Evolutionary conservation across 1,140 invertebrate species (phyloP), one percentile per base, ranked within the genome.

Genomic region (Dendroctonus valens): DNA sequence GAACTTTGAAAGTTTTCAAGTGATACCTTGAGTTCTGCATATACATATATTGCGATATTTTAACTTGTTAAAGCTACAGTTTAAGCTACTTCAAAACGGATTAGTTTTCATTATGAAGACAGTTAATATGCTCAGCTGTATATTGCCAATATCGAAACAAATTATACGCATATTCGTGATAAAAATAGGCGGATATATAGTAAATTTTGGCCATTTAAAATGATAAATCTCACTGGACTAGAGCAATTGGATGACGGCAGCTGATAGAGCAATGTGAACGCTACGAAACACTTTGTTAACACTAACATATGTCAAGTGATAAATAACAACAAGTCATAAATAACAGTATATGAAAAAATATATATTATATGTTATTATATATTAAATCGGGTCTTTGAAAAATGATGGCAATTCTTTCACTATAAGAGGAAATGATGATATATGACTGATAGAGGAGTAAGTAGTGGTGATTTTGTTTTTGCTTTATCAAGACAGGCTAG

Each of bases 281-380:
- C 37, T 62, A 53, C 60, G 41, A 62, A 62, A 37, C 60, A 53
- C 50, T 62, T 62, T 62, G 60, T 62, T 62, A 62, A 52, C 60
- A 53, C 51, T 44, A 62, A 62, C 41, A 62, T 53, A 62, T 62
- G 60, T n/a, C n/a, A n/a, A n/a, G n/a, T n/a, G n/a, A n/a, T n/a
- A n/a, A n/a, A n/a, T 53, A 51, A 51, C 60, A 62, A 62, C 60
- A 62, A 54, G 60, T 62, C 60, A 52, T 62, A 62, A 62, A 62
- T 62, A 62, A 62, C n/a, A 12, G 50, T 26, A 40, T 53, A 52
- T 11, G 49, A 54, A 62, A 62, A 62, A 59, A 54, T 42, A 61
- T 51, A 59, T 59, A 48, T 52, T 61, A 12, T 61, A 48, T 9
- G 59, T 41, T 51, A 51, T 61, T 51, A 51, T 61, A 61, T 50